A percentile compares a stretch with the other conserved stretches of the same genome.
These are phyloP conservation scores for Ligdia adustata DNA, from an alignment of 2,888 invertebrate genomes.

Conservation along the genomic window DNA sequence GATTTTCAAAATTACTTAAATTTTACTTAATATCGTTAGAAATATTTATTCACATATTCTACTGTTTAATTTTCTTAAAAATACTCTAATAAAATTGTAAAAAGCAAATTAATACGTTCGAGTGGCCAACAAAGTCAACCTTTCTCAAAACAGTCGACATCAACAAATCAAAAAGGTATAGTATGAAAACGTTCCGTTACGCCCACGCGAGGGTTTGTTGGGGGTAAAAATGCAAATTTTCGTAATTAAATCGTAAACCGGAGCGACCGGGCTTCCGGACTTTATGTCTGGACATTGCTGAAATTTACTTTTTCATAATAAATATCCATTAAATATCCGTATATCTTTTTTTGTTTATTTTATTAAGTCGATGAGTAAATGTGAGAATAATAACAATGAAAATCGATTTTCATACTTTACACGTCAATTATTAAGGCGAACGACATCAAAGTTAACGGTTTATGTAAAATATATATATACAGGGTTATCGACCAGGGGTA, in stretches of 20 bases:
- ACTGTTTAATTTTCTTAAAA: constrained; percentile 1
- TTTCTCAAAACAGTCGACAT: constrained; percentile 36
- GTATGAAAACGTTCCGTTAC: constrained; percentile 50
- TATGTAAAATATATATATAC: too few species aligned
- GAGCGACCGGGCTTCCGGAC: constrained; percentile 56
- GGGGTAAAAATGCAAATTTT: constrained; percentile 68
- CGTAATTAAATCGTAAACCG: constrained; percentile 66
- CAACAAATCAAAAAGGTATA: constrained; percentile 60
- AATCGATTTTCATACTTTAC: too few species aligned
- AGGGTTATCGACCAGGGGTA: too few species aligned
- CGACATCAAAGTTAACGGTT: too few species aligned
- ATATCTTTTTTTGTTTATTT: background rate
- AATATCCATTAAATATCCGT: background rate
- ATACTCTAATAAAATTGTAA: constrained; percentile 7
- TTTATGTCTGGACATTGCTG: constrained; percentile 44
- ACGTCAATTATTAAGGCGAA: too few species aligned
- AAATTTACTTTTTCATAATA: constrained; percentile 11
- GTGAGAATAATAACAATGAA: too few species aligned
- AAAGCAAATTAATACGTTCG: too few species aligned
- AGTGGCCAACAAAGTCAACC: constrained; percentile 26
- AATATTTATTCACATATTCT: background rate
- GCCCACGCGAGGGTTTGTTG: constrained; percentile 47
- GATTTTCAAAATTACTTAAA: constrained; percentile 61
- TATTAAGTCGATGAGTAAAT: too few species aligned
- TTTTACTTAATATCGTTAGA: background rate